These are phyloP conservation scores for Symphodus melops DNA, from an alignment of 2,113 vertebrate species.

Conservation along the genomic window DNA sequence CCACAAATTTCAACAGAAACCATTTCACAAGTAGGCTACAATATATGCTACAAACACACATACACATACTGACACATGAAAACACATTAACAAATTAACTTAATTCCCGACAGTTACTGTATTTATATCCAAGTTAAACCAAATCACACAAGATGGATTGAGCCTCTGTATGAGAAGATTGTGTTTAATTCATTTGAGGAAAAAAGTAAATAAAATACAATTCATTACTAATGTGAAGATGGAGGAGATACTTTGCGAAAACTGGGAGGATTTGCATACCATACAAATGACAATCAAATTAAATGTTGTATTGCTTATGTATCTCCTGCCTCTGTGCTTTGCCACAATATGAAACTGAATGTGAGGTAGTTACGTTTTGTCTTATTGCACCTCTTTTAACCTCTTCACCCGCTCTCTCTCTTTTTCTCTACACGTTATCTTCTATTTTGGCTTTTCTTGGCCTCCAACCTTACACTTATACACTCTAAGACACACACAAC, in stretches of 20 bases:
- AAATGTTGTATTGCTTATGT: background rate
- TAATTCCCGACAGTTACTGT: background rate
- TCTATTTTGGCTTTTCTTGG: conserved; percentile 72
- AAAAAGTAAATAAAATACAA: background rate
- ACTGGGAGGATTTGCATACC: background rate
- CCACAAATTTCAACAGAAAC: background rate
- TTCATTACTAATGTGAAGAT: background rate
- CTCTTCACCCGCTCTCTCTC: conserved; percentile 17
- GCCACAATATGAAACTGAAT: background rate
- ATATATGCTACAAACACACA: conserved; percentile 1
- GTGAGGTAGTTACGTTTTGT: background rate
- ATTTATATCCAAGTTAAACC: conserved; percentile 14
- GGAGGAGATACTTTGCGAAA: background rate
- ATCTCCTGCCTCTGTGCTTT: background rate
- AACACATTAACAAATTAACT: conserved; percentile 18
- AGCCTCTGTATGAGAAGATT: background rate
- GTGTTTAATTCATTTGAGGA: background rate
- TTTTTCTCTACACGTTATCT: conserved; percentile 57
- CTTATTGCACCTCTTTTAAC: conserved; percentile 18
- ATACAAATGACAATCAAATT: background rate
- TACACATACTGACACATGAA: background rate
- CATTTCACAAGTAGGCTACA: background rate
- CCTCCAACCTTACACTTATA: conserved; percentile 67
- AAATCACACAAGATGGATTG: background rate
- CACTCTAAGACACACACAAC: conserved; percentile 23